Evolutionary conservation across 92 coral and sea anemone species (phyloP), one percentile per base, ranked within the genome.

Genomic region (Epizoanthus scotinus): DNA sequence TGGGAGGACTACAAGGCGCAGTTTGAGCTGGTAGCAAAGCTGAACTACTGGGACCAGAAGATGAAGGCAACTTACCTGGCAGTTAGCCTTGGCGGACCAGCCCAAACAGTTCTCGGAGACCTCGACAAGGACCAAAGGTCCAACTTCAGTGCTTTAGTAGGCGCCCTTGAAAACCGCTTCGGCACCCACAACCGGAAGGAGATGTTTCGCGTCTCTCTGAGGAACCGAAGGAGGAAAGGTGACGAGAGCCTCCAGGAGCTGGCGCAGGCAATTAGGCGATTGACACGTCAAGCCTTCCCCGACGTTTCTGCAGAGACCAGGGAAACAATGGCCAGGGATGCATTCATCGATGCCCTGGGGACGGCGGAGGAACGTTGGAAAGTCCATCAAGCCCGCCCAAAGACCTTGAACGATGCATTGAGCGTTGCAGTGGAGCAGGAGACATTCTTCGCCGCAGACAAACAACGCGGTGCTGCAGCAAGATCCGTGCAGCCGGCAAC

Each of bases 1-100:
- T 88, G 91, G 89, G 89, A 79, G 65, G 91, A 78, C 60, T 88
- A 80, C 68, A 62, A 61, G 36, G 89, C 84, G 17, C 89, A 85
- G 29, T 89, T 85, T 54, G 89, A 89, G 56, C 67, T 85, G 1
- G 84, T 86, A 22, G 80, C 81, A 21, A 61, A 70, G 0, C 21
- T 85, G 14, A 88, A 88, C 63, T 22, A 6, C 27, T 86, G 92
- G 87, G 85, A 74, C 36, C 14, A 44, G 47, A 31, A 61, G 18
- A 60, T 67, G 42, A 82, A 82, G 64, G 82, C 84, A 29, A 73
- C 77, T 50, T 70, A 84, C 83, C 84, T 84, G 54, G 88, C 91
- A 8, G 88, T 72, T 64, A 86, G 84, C 57, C 83, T 73, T 20
- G 62, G 84, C 8, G 86, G 89, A 27, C 88, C 40, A 58, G 82